phyloP scores from a whole-genome alignment of 92 coral and sea anemone species.

The Zoanthus solanderi region DNA sequence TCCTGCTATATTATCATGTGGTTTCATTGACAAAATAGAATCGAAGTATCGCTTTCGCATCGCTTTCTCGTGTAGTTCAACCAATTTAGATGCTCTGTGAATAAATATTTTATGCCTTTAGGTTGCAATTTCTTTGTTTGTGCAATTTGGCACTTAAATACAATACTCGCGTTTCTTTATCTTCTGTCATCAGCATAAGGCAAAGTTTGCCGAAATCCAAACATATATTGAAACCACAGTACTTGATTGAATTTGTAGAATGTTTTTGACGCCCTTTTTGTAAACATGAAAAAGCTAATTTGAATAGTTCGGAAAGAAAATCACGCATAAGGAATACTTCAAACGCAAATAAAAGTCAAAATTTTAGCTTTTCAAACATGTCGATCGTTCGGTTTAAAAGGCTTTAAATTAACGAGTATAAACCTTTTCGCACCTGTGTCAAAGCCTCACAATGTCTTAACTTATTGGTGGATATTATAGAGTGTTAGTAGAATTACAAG shows the following conservation, averaged over 20 bases:
- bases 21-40: background rate
- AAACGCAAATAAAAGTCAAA: background rate
- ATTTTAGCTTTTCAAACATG: background rate
- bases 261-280: constrained; percentile 36
- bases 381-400: background rate
- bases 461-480: background rate
- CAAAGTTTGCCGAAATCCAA: constrained; percentile 46
- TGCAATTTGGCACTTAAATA: constrained; percentile 13
- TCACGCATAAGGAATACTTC: constrained; percentile 9
- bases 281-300: constrained; percentile 37
- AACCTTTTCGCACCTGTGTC: background rate
- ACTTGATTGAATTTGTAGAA: constrained; percentile 46
- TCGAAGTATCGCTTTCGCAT: background rate
- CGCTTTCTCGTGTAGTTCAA: background rate
- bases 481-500: background rate
- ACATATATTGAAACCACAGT: constrained; percentile 37
- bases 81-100: background rate
- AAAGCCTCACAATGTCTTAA: background rate
- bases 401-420: background rate
- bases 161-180: background rate
- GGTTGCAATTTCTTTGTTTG: constrained; percentile 28
- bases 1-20: background rate
- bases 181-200: constrained; percentile 9
- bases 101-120: constrained; percentile 26
- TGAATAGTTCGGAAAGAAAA: constrained; percentile 25